Evolutionary conservation across 2,113 vertebrate genomes (phyloP).

Genomic region (Crotalus helleri): DNA sequence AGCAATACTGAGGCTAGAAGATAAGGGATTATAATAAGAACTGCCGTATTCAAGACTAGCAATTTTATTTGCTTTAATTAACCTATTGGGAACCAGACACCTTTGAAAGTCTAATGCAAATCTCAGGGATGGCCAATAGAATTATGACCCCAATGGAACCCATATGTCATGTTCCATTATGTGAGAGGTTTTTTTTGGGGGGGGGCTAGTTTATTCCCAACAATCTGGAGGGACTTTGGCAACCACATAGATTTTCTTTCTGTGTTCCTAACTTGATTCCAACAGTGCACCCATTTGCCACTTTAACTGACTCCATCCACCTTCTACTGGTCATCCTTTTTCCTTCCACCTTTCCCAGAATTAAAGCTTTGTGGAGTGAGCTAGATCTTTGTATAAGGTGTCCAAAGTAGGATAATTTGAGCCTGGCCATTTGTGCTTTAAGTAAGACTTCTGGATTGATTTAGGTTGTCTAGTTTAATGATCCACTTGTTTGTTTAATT

Average conservation of each 20-base stretch:
- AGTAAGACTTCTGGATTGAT: too few relatives aligned
- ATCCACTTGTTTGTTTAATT: too few relatives aligned
- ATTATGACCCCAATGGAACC: not conserved
- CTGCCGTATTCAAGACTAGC: not conserved
- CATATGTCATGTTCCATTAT: not conserved
- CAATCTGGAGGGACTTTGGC: not conserved
- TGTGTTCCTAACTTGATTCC: too few relatives aligned
- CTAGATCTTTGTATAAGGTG: too few relatives aligned
- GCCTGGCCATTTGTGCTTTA: too few relatives aligned
- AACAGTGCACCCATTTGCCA: too few relatives aligned
- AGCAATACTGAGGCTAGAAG: not conserved
- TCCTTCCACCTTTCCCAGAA: too few relatives aligned
- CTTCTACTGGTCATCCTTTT: too few relatives aligned
- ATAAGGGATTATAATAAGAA: not conserved
- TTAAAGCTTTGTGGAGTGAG: too few relatives aligned
- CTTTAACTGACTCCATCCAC: too few relatives aligned
- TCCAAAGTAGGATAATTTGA: too few relatives aligned
- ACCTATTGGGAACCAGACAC: not conserved
- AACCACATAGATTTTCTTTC: not conserved
- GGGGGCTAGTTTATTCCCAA: not conserved
- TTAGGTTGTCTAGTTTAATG: too few relatives aligned
- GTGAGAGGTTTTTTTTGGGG: not conserved
- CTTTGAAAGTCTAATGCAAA: not conserved
- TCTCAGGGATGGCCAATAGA: not conserved
- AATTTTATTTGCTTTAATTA: not conserved